Conservation (phyloP, 2,113 vertebrate genomes). For the Struthidea cinerea region DNA sequence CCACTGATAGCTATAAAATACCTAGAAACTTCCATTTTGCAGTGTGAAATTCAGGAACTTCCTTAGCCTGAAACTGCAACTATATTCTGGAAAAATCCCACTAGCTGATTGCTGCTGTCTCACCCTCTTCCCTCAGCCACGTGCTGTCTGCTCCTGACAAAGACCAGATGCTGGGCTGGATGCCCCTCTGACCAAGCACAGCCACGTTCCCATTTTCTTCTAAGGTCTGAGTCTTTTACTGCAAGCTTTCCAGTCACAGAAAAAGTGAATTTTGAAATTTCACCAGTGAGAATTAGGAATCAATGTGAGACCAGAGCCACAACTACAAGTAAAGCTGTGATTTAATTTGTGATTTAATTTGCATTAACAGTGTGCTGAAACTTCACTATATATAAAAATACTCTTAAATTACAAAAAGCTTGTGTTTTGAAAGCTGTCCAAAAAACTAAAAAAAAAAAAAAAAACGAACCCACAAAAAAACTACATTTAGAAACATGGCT, state of each 20-base stretch:
- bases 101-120: accelerated
- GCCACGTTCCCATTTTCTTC: neutral
- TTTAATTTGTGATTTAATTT: neutral
- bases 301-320: neutral
- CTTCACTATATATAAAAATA: neutral
- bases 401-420: neutral
- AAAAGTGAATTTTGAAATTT: neutral
- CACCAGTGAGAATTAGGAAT: neutral
- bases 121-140: accelerated
- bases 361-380: neutral
- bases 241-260: neutral
- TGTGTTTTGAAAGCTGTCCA: neutral
- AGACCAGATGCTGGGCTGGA: neutral
- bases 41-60: neutral
- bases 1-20: neutral
- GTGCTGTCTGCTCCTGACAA: neutral
- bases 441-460: neutral
- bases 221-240: neutral
- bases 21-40: neutral
- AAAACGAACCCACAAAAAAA: neutral
- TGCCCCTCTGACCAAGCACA: neutral
- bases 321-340: neutral
- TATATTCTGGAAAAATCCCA: neutral
- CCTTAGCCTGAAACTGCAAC: neutral
- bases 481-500: neutral